Base-by-base conservation (phyloP, 2,888 invertebrate genomes). In the Amiota minor region DNA sequence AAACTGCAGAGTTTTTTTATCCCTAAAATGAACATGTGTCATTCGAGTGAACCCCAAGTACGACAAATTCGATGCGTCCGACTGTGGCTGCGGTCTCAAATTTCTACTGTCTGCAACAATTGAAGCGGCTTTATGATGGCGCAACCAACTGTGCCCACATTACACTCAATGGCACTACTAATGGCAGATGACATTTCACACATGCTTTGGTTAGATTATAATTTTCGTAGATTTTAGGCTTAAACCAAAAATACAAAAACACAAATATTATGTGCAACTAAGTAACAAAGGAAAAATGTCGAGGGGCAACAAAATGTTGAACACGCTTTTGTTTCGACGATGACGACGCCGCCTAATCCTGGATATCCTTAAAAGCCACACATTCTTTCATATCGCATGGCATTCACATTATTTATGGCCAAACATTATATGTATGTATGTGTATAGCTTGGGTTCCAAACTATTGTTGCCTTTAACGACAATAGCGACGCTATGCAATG, bases 341-440 rank as follows among this genome's bases (percentile, higher is more conserved):
- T 1, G 20, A 4, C 9, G 62, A 16, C 46, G 53, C 20, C 23
- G 50, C 67, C 53, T 49, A 35, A 35, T 45, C 23, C 35, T 14
- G 62, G 14, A 45, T 35, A 65, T 65, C 16, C 47, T 59, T 12
- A 16, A 47, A 18, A 65, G 47, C 12, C 47, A 46, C 23, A 68
- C 53, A 50, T 53, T 50, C 67, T 68, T 53, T 50, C 67, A 68
- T 68, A 68, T 53, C 67, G 67, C 46, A 8, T 35, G 67, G 67
- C 53, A 23, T 68, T 68, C 72, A 74, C 77, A 81, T 82, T 78
- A 84, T 82, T 82, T 84, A 82, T 81, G 78, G 72, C 73, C 85
- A 81, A 82, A 84, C 85, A 84, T 84, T 82, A 35, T 35, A 23
- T 23, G 2, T 1, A 2, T 1, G 35, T 82, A 23, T 23, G 2